A percentile compares a stretch with the other conserved stretches of the same genome.
Evolutionary conservation across 2,797 vertebrate genomes (phyloP).

Genomic region (Schizothorax lantsangensis): DNA sequence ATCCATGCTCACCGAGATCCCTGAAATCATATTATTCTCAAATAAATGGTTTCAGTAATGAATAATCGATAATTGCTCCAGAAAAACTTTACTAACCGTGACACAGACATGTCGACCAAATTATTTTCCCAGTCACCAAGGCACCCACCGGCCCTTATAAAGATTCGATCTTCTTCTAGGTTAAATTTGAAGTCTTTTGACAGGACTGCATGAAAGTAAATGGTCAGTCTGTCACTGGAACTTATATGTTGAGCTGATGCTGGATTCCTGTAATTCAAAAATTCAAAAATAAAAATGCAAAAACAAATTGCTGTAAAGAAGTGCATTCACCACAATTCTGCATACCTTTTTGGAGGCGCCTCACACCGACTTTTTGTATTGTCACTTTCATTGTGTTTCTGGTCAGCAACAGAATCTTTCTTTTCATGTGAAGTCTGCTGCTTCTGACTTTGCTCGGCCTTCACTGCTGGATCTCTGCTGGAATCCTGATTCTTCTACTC

Average conservation of each 20-base stretch:
- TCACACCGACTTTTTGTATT: not conserved
- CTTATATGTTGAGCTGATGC: constrained; percentile 59
- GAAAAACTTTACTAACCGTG: constrained; percentile 69
- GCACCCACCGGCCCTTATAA: constrained; percentile 67
- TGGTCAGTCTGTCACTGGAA: constrained; percentile 68
- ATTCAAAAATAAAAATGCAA: not conserved
- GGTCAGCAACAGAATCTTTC: constrained; percentile 3
- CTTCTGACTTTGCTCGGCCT: constrained; percentile 17
- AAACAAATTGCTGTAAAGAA: not conserved
- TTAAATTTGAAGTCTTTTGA: constrained; percentile 86
- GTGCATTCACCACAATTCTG: not conserved
- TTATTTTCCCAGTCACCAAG: constrained; percentile 62
- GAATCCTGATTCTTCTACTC: constrained; percentile 44
- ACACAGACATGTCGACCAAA: constrained; percentile 68
- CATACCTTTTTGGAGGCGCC: constrained; percentile 65
- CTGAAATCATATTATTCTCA: constrained; percentile 66
- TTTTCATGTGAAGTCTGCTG: constrained; percentile 50
- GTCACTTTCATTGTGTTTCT: constrained; percentile 7
- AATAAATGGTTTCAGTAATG: not conserved
- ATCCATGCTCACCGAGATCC: constrained; percentile 75
- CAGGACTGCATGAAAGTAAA: constrained; percentile 90
- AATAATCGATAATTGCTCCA: accelerated
- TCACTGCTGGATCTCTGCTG: constrained; percentile 59
- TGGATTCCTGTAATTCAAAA: constrained; percentile 60
- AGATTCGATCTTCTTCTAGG: constrained; percentile 64